Base-by-base conservation (phyloP, 2,797 vertebrate species). In the Enteromius paludinosus region DNA sequence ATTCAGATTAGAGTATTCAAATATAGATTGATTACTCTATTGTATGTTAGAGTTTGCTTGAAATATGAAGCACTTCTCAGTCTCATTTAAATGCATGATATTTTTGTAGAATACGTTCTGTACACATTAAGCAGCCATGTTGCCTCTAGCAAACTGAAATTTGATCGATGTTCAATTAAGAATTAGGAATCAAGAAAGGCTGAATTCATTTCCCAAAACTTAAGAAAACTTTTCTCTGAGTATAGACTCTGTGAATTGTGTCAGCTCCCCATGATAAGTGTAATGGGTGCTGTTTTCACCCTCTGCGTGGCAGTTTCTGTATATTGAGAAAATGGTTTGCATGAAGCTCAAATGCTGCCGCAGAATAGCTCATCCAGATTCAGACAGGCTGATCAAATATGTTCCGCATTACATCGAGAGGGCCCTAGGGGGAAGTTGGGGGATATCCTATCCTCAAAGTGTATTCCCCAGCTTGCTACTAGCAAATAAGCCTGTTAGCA, bases 371-470 rank as follows among this genome's bases (percentile, higher is more conserved):
- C 66, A 73, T 73, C 61, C 70, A 43, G 45, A 75, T 82, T 79
- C 54, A 76, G 66, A 64, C 23, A 66, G 25, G 38, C 43, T 64
- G 78, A 83, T 81, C 70, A 35, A 78, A 83, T 85, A 74, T 81
- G 54, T 61, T 82, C 54, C 41, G 45, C 54, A 71, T 62, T 79
- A 71, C 54, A 52, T 73, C 41, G 61, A 81, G 69, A 69, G 45
- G 84, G 88, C 87, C 90, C 90, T 79, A n/a, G 86, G 90, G 89
- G 92, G 89, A 88, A 81, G 82, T 90, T 91, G 89, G 91, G 91
- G 88, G 89, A 93, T 92, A 92, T 92, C 88, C 87, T 91, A 85
- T 90, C 86, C 84, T 88, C 84, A 88, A 87, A 83, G 85, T 84
- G 88, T 88, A 89, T 88, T 84, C 52, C 49, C 91, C 84, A 89